Percentiles rank a stretch among this genome's conserved stretches.
Conservation (phyloP, 1,140 invertebrate genomes). For the Lucilia sericata region DNA sequence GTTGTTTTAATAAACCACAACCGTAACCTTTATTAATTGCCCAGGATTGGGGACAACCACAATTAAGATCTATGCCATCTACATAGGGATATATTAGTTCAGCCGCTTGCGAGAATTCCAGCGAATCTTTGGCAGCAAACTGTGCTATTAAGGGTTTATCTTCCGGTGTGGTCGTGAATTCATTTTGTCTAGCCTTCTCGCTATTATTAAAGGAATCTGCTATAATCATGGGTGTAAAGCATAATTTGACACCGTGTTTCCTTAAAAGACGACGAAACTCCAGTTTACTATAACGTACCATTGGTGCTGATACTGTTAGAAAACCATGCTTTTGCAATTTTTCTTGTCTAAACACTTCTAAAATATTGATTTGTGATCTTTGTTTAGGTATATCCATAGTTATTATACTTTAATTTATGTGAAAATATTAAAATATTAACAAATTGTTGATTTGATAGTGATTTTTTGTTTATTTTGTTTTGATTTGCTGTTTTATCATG, state of each 20-base stretch:
- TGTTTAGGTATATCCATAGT: slow-evolving; percentile 47
- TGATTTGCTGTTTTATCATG: background rate
- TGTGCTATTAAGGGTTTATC: slow-evolving; percentile 92
- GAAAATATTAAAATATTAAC: background rate
- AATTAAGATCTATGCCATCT: slow-evolving; percentile 94
- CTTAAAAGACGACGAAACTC: slow-evolving; percentile 61
- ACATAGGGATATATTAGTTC: slow-evolving; percentile 87
- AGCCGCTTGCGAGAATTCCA: slow-evolving; percentile 87
- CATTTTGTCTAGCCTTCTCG: slow-evolving; percentile 85
- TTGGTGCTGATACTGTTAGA: slow-evolving; percentile 90
- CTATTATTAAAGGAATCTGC: slow-evolving; percentile 93
- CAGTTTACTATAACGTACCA: slow-evolving; percentile 94
- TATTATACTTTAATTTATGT: background rate
- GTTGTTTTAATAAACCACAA: slow-evolving; percentile 84
- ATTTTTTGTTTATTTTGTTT: background rate
- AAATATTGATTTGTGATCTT: slow-evolving; percentile 68
- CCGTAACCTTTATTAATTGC: slow-evolving; percentile 93
- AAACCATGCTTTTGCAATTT: slow-evolving; percentile 58
- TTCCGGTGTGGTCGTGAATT: slow-evolving; percentile 84
- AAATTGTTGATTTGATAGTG: background rate
- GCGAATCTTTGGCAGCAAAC: slow-evolving; percentile 89
- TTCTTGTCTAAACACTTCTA: slow-evolving; percentile 75
- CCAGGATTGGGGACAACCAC: slow-evolving; percentile 97
- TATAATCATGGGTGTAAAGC: slow-evolving; percentile 97
- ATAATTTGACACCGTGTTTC: slow-evolving; percentile 87